Evolutionary conservation across 2,797 vertebrate genomes (phyloP).

Genomic region (Corythornis leucogaster): DNA sequence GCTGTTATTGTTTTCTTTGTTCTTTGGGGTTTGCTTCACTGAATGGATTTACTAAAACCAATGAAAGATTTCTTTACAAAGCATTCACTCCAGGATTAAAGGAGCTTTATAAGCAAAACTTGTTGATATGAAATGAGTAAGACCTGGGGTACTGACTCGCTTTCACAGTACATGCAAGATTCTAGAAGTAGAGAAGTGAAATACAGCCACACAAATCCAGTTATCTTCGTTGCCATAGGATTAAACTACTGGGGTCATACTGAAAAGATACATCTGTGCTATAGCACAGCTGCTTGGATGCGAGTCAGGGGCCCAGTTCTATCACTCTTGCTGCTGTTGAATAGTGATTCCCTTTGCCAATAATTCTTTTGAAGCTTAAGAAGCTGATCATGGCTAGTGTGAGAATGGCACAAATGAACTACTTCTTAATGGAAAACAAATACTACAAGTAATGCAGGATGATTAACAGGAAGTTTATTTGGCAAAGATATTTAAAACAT

Average conservation of each 20-base stretch:
- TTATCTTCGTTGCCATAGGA: background rate
- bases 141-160: background rate
- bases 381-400: background rate
- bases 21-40: background rate
- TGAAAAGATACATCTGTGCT: conserved; percentile 6
- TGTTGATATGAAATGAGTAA: background rate
- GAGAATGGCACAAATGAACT: background rate
- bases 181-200: background rate
- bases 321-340: background rate
- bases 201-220: background rate
- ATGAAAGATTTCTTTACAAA: background rate
- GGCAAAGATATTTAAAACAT: conserved; percentile 13
- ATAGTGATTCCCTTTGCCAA: background rate
- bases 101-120: background rate
- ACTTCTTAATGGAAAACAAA: background rate
- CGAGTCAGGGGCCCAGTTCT: background rate
- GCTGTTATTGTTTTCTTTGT: conserved; percentile 45
- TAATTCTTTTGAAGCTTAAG: background rate
- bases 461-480: conserved; percentile 30
- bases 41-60: background rate
- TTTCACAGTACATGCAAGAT: background rate
- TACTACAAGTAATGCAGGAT: background rate
- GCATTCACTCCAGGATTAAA: background rate
- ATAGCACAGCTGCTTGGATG: conserved; percentile 40
- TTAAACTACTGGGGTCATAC: conserved; percentile 1